Conservation (phyloP, 2,888 invertebrate species). For the Aradus depressus region DNA sequence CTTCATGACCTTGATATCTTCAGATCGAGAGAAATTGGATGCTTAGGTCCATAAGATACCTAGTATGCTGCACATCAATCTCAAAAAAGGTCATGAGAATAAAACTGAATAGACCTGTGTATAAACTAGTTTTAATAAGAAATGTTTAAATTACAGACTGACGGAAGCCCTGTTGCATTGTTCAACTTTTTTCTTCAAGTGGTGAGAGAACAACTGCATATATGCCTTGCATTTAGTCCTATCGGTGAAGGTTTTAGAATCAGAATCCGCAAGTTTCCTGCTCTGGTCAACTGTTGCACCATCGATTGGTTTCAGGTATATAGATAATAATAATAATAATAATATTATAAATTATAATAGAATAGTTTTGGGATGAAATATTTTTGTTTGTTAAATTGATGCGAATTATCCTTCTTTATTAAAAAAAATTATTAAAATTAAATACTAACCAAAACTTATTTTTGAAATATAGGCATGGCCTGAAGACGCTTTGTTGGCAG, state of each 20-base stretch:
- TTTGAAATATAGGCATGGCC: conserved; percentile 65
- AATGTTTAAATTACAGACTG: conserved; percentile 46
- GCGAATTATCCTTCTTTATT: background rate
- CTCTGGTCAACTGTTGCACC: conserved; percentile 88
- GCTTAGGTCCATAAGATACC: too few species aligned
- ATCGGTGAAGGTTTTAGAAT: conserved; percentile 76
- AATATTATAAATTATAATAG: background rate
- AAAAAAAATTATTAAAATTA: conserved; percentile 7
- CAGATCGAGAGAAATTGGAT: too few species aligned
- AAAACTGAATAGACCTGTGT: too few species aligned
- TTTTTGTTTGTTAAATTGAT: conserved; percentile 2
- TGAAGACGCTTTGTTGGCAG: conserved; percentile 78
- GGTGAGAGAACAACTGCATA: conserved; percentile 79
- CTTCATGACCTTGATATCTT: too few species aligned
- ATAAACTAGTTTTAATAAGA: too few species aligned
- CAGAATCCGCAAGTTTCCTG: conserved; percentile 79
- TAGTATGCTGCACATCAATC: too few species aligned
- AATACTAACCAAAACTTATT: conserved; percentile 1
- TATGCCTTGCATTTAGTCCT: conserved; percentile 81
- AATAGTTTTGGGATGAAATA: background rate
- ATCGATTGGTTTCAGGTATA: conserved; percentile 84
- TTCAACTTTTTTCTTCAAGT: conserved; percentile 81
- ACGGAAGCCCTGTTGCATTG: conserved; percentile 79
- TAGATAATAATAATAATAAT: background rate
- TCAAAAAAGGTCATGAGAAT: too few species aligned